These are phyloP conservation scores for Atta cephalotes DNA, from an alignment of 1,140 invertebrate genomes.

Conservation along the genomic window DNA sequence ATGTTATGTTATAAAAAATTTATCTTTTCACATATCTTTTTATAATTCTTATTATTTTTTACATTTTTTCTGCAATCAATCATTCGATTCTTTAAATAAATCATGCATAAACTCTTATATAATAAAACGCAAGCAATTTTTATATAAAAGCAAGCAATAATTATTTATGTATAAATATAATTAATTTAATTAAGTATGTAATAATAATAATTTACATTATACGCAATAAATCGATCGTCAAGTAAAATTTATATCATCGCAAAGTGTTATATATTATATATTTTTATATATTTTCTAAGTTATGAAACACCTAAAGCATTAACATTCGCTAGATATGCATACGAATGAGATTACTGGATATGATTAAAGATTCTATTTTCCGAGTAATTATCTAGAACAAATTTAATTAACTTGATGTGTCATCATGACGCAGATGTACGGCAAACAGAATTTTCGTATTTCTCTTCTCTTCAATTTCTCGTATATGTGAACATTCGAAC, in stretches of 20 bases:
- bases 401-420: slow-evolving; percentile 43
- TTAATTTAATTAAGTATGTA: no score
- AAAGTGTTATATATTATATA: not conserved
- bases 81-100: not conserved
- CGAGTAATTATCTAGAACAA: slow-evolving; percentile 35
- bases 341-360: not conserved
- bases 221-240: not conserved
- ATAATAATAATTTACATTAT: no score
- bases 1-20: not conserved
- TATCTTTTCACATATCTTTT: not conserved
- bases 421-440: slow-evolving; percentile 15
- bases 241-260: not conserved
- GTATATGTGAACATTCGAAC: slow-evolving; percentile 28
- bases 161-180: not conserved
- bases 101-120: not conserved
- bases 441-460: slow-evolving; percentile 39
- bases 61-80: not conserved
- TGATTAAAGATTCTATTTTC: slow-evolving; percentile 27
- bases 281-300: not conserved
- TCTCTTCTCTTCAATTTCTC: slow-evolving; percentile 38
- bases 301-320: not conserved
- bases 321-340: not conserved
- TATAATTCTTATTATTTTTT: not conserved
- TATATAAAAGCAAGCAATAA: not conserved
- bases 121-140: not conserved